A percentile compares a stretch with the other conserved stretches of the same genome.
Evolutionary conservation across 2,113 vertebrate species (phyloP).

Genomic region (Prinia subflava): DNA sequence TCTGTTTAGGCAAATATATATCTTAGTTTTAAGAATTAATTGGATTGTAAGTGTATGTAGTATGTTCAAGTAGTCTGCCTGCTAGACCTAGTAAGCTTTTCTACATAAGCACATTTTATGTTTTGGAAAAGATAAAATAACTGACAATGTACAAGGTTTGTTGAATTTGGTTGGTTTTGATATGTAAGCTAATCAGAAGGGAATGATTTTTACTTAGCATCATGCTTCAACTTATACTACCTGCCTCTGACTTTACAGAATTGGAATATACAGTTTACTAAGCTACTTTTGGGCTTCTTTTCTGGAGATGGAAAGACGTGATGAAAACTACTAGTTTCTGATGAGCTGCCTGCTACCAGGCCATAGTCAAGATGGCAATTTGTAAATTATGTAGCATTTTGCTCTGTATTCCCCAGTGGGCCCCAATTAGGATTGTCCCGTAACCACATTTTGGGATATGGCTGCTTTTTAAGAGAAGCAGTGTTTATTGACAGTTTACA

Average conservation of each 20-base stretch:
- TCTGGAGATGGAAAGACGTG: neutral
- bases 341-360: neutral
- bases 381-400: neutral
- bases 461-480: neutral
- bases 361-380: neutral
- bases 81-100: neutral
- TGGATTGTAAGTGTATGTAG: neutral
- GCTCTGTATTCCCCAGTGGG: neutral
- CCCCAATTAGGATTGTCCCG: rapidly evolving
- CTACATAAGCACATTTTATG: neutral
- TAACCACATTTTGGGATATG: neutral
- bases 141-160: neutral
- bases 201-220: neutral
- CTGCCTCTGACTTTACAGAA: neutral
- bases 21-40: neutral
- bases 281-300: neutral
- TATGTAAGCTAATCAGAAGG: neutral
- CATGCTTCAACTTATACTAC: rapidly evolving
- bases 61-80: neutral
- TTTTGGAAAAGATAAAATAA: neutral
- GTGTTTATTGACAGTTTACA: neutral
- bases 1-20: neutral
- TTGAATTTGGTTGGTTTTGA: neutral
- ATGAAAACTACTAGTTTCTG: neutral
- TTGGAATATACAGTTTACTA: neutral